Evolutionary conservation across 2,888 invertebrate genomes (phyloP), one percentile per base, ranked within the genome.

Genomic region (Lasius platythorax): DNA sequence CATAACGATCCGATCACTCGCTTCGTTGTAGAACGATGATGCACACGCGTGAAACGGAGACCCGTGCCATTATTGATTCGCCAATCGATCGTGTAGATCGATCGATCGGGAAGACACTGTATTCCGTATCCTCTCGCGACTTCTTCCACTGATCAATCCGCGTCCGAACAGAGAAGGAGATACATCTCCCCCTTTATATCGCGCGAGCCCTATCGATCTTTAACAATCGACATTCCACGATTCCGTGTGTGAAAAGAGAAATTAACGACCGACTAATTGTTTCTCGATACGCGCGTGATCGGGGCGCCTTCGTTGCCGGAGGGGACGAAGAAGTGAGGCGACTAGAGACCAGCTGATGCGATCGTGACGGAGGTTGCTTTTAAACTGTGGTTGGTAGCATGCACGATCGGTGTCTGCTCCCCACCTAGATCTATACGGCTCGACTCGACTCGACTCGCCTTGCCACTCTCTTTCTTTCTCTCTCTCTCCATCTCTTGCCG

Each of bases 311-410:
- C 58, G 91, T 85, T 84, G 67, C 75, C 85, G 76, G 56, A 83
- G 83, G 85, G 30, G 33, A 66, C 61, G 84, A 87, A 84, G 78
- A 87, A 15, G 4, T 6, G 30, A 82, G 83, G 79, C 79, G 58
- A 73, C 90, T 90, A 91, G 85, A 91, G 88, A 90, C 92, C 91
- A 92, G 93, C 93, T 93, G 94, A 93, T 93, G 92, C 93, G 94
- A 93, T 94, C 94, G 92, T 94, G 91, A 92, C 94, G 93, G 92
- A 93, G 94, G 94, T 93, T 93, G 94, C 94, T 94, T 94, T 93
- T 92, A 91, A 93, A 95, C 95, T 95, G 94, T 91, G 91, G 89
- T 84, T 88, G 92, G 91, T 91, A 90, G 92, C 92, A 93, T 92
- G 87, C 91, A 93, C 93, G 93, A 94, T 94, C 94, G 90, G 92